Evolutionary conservation across 2,113 vertebrate genomes (phyloP).

Genomic region (Cepphus grylle): DNA sequence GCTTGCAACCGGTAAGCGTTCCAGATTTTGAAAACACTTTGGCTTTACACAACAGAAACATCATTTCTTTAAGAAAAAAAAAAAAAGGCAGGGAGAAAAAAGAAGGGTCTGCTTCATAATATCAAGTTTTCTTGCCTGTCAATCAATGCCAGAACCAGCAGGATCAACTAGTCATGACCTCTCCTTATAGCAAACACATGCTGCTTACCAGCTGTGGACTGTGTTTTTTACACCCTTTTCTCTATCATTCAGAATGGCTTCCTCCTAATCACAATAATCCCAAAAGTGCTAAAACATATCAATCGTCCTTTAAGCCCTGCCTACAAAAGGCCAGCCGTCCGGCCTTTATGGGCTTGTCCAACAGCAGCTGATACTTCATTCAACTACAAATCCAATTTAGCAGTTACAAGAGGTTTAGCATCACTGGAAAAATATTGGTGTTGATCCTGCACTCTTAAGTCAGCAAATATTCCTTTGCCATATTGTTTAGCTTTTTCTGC

Average conservation of each 20-base stretch:
- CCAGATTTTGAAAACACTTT: neutral
- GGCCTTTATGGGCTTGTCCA: slow-evolving; percentile 82
- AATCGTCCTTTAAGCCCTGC: slow-evolving; percentile 85
- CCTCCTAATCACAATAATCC: slow-evolving; percentile 89
- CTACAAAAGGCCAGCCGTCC: slow-evolving; percentile 83
- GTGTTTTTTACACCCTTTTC: slow-evolving; percentile 76
- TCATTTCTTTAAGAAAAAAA: neutral
- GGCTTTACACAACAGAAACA: neutral
- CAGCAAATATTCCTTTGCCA: slow-evolving; percentile 71
- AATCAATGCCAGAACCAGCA: slow-evolving; percentile 78
- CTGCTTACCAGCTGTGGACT: slow-evolving; percentile 83
- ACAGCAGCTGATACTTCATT: slow-evolving; percentile 87
- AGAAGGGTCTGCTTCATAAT: slow-evolving; percentile 56
- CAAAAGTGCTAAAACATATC: slow-evolving; percentile 84
- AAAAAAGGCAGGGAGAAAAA: neutral
- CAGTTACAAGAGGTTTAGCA: slow-evolving; percentile 82
- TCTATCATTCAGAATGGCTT: slow-evolving; percentile 79
- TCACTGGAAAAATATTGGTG: slow-evolving; percentile 80
- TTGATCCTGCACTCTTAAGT: slow-evolving; percentile 74
- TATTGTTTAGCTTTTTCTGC: slow-evolving; percentile 65
- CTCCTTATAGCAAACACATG: slow-evolving; percentile 77
- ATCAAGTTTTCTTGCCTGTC: slow-evolving; percentile 76
- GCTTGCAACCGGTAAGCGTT: neutral
- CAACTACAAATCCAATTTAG: slow-evolving; percentile 91
- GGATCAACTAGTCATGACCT: slow-evolving; percentile 82